These are phyloP conservation scores for Bombylius major DNA, from an alignment of 2,888 invertebrate species.

Conservation along the genomic window DNA sequence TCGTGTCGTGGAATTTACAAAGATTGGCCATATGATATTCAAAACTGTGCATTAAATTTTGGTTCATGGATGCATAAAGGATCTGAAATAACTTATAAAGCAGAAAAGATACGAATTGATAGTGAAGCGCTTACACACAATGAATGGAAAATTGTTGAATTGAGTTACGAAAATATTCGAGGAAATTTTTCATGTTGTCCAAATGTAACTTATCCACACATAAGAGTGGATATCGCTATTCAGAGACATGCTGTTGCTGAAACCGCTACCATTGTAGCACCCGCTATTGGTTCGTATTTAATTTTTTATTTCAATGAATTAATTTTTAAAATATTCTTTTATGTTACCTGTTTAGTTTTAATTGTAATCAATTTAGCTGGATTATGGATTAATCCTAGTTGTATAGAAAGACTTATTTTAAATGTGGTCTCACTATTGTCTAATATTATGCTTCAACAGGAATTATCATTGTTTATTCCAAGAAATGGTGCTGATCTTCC, in stretches of 20 bases:
- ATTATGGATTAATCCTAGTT: conserved; percentile 44
- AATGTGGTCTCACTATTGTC: conserved; percentile 47
- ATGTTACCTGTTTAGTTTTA: conserved; percentile 36
- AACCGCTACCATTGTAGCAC: conserved; percentile 18
- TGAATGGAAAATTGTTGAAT: conserved; percentile 44
- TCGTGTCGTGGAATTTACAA: conserved; percentile 45
- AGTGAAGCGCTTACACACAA: conserved; percentile 36
- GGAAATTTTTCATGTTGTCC: conserved; percentile 43
- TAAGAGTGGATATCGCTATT: conserved; percentile 45
- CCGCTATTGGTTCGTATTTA: conserved; percentile 21
- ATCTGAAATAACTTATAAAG: conserved; percentile 3
- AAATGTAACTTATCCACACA: conserved; percentile 47
- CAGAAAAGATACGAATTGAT: neutral
- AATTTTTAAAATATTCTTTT: no score
- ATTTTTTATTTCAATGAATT: neutral
- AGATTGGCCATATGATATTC: conserved; percentile 54
- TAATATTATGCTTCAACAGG: conserved; percentile 46
- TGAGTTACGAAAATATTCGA: conserved; percentile 35
- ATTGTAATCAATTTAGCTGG: conserved; percentile 45
- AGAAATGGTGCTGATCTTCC: conserved; percentile 47
- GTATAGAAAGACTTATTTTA: conserved; percentile 43
- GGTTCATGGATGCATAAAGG: conserved; percentile 45
- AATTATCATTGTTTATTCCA: conserved; percentile 47
- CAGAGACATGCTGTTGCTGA: conserved; percentile 45
- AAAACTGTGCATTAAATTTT: conserved; percentile 49